phyloP scores from a whole-genome alignment of 1,140 invertebrate species.

The Plutomurus gul region DNA sequence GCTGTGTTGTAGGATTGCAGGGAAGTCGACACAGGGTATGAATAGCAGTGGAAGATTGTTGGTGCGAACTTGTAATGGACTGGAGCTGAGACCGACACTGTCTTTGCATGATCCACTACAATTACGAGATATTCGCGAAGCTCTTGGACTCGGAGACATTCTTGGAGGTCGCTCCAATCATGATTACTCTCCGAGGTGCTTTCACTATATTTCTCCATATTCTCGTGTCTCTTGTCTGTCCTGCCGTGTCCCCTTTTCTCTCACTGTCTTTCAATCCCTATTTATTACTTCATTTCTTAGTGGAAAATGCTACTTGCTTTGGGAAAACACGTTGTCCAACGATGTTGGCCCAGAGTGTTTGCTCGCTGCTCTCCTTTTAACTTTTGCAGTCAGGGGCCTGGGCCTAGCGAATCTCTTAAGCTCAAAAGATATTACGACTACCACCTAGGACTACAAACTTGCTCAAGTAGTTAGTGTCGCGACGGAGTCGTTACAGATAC shows the following conservation, averaged over 20 bases:
- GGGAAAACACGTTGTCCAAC: not conserved
- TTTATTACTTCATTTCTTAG: conserved; percentile 58
- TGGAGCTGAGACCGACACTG: conserved; percentile 71
- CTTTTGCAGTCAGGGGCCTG: not conserved
- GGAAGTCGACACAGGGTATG: conserved; percentile 43
- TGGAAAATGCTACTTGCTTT: not conserved
- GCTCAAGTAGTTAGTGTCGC: not conserved
- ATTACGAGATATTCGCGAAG: conserved; percentile 48
- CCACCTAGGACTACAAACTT: no score
- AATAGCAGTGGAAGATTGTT: conserved; percentile 59
- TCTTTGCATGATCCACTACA: conserved; percentile 54
- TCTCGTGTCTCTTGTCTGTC: not conserved
- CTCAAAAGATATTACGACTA: not conserved
- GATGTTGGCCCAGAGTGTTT: no score
- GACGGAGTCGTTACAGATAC: not conserved
- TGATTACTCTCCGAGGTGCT: conserved; percentile 54
- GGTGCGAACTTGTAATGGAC: conserved; percentile 78
- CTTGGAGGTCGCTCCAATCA: conserved; percentile 43
- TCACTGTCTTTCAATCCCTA: conserved; percentile 6
- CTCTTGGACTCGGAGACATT: conserved; percentile 48
- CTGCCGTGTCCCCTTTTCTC: not conserved
- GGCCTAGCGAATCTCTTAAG: not conserved
- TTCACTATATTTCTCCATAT: not conserved
- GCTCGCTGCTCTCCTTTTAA: not conserved
- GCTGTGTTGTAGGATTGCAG: conserved; percentile 45